A percentile compares a stretch with the other conserved stretches of the same genome.
Conservation (phyloP, 2,888 invertebrate genomes). For the Athripsodes cinereus region DNA sequence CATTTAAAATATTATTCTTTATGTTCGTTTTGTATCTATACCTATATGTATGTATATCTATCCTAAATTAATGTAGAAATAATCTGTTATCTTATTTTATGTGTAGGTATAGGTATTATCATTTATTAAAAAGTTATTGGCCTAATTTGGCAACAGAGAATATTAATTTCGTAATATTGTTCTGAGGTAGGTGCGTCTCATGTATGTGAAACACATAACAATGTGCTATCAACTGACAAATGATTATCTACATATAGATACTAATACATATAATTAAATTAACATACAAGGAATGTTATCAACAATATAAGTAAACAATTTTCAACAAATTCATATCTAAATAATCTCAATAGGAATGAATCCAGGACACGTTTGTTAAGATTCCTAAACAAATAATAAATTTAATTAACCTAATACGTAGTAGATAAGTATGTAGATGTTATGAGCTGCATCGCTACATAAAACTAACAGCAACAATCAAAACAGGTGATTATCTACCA, state of each 20-base stretch:
- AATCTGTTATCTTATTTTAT: constrained; percentile 11
- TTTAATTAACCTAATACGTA: background rate
- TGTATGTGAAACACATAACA: background rate
- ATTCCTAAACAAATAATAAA: background rate
- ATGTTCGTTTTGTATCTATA: constrained; percentile 8
- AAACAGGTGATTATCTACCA: constrained; percentile 26
- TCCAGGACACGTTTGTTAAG: background rate
- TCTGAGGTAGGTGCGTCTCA: constrained; percentile 20
- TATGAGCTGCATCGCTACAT: constrained; percentile 13
- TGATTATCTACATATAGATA: background rate
- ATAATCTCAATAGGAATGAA: background rate
- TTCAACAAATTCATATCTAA: background rate
- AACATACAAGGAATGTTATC: background rate
- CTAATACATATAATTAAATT: background rate
- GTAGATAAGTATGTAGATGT: background rate
- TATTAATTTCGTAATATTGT: constrained; percentile 11
- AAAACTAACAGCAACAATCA: constrained; percentile 24
- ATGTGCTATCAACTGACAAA: background rate
- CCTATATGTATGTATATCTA: constrained; percentile 7
- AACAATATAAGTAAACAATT: too few species aligned
- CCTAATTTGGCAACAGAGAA: constrained; percentile 23
- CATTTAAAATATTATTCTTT: constrained; percentile 1
- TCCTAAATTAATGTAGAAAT: constrained; percentile 19
- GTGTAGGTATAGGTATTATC: constrained; percentile 3
- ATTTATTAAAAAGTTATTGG: constrained; percentile 9